These are phyloP conservation scores for Pristionchus exspectatus DNA, from an alignment of 2,888 invertebrate genomes.

Conservation along the genomic window DNA sequence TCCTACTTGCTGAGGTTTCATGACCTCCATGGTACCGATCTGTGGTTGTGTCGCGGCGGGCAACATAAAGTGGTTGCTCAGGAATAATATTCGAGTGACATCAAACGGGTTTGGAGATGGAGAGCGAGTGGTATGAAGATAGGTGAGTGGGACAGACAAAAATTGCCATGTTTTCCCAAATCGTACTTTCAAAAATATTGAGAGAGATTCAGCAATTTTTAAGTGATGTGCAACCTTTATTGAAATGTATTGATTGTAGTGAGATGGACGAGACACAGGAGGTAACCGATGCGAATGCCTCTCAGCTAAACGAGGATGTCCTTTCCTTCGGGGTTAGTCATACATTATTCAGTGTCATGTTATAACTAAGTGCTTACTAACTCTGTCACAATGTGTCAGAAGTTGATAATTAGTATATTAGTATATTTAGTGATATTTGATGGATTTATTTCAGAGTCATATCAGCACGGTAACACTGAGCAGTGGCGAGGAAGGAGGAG, in stretches of 20 bases:
- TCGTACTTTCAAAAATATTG: background rate
- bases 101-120: slow-evolving; percentile 12
- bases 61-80: background rate
- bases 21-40: background rate
- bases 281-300: no score
- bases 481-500: background rate
- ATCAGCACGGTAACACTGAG: background rate
- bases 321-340: no score
- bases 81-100: background rate
- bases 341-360: no score
- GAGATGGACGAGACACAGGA: no score
- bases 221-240: no score
- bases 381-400: background rate
- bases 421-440: background rate
- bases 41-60: background rate
- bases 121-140: background rate
- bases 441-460: background rate
- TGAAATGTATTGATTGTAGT: no score
- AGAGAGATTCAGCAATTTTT: no score
- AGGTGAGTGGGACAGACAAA: background rate
- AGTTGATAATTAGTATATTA: background rate
- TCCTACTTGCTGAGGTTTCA: background rate
- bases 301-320: no score
- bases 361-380: no score
- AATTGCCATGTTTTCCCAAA: no score